These are phyloP conservation scores for Orthonychiurus folsomi DNA, from an alignment of 2,888 invertebrate species.

Conservation along the genomic window DNA sequence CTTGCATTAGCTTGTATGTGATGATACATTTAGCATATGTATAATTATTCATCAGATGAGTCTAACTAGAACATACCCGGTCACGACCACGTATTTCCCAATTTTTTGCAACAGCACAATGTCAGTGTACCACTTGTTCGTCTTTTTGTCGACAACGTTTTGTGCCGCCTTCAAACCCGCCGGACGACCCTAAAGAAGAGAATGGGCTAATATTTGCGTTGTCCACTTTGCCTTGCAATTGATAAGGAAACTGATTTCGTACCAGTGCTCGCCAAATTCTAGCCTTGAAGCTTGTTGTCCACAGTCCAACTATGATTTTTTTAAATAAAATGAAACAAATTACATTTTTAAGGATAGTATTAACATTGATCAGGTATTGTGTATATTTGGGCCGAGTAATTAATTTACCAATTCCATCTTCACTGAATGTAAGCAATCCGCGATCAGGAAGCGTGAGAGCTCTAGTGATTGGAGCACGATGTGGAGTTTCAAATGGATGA, in stretches of 20 bases:
- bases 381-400: too few relatives aligned
- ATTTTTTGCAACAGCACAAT: conserved; percentile 18
- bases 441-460: conserved; percentile 21
- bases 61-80: too few relatives aligned
- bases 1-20: background rate
- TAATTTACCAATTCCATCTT: conserved; percentile 26
- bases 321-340: too few relatives aligned
- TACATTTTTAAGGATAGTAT: too few relatives aligned
- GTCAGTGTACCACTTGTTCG: conserved; percentile 21
- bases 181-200: conserved; percentile 15
- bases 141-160: conserved; percentile 20
- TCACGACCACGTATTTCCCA: conserved; percentile 19
- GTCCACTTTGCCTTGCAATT: background rate
- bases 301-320: too few relatives aligned
- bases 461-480: conserved; percentile 17
- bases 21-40: background rate
- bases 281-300: conserved; percentile 18
- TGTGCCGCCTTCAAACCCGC: conserved; percentile 13
- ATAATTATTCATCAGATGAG: too few relatives aligned
- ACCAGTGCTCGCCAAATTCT: conserved; percentile 23
- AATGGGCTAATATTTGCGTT: background rate
- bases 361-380: too few relatives aligned
- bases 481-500: conserved; percentile 18
- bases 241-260: background rate
- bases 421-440: conserved; percentile 21